A percentile compares a stretch with the other conserved stretches of the same genome.
phyloP scores from a whole-genome alignment of 2,113 vertebrate species.

The Charina bottae region DNA sequence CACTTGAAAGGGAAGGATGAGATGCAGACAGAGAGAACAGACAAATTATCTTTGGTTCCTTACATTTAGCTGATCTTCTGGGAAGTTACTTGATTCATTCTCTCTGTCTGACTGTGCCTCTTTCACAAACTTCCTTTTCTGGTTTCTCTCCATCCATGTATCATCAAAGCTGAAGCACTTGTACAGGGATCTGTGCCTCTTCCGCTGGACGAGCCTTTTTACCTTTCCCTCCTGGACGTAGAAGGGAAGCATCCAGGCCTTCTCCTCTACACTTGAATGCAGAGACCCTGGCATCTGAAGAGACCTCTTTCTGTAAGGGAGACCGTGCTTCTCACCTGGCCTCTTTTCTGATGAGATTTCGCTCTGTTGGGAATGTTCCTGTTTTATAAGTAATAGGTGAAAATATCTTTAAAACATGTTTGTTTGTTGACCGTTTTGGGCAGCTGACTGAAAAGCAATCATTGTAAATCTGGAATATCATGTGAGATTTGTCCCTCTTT shows the following conservation, averaged over 20 bases:
- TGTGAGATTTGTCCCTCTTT: not conserved
- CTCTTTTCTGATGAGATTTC: conserved; percentile 61
- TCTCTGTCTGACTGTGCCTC: conserved; percentile 66
- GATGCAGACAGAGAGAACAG: conserved; percentile 17
- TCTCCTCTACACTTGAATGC: conserved; percentile 47
- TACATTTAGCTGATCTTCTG: conserved; percentile 77
- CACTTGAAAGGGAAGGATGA: conserved; percentile 38
- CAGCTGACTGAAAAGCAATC: conserved; percentile 22
- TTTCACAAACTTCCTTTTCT: conserved; percentile 74
- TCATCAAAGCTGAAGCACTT: conserved; percentile 80
- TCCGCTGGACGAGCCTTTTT: conserved; percentile 46
- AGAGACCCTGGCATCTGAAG: conserved; percentile 45
- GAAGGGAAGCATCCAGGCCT: conserved; percentile 56
- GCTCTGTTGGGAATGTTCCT: conserved; percentile 57
- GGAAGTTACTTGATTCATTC: conserved; percentile 49
- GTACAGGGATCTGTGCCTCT: conserved; percentile 50
- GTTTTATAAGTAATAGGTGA: conserved; percentile 69
- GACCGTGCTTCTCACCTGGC: conserved; percentile 54
- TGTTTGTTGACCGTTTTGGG: conserved; percentile 24
- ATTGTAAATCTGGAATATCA: not conserved
- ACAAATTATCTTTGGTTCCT: conserved; percentile 50
- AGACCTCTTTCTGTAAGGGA: conserved; percentile 57
- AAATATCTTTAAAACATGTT: conserved; percentile 44
- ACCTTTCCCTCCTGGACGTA: conserved; percentile 55
- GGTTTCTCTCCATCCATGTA: conserved; percentile 84